A percentile compares a stretch with the other conserved stretches of the same genome.
Conservation (phyloP, 1,140 invertebrate species). For the Meloidogyne hapla region DNA sequence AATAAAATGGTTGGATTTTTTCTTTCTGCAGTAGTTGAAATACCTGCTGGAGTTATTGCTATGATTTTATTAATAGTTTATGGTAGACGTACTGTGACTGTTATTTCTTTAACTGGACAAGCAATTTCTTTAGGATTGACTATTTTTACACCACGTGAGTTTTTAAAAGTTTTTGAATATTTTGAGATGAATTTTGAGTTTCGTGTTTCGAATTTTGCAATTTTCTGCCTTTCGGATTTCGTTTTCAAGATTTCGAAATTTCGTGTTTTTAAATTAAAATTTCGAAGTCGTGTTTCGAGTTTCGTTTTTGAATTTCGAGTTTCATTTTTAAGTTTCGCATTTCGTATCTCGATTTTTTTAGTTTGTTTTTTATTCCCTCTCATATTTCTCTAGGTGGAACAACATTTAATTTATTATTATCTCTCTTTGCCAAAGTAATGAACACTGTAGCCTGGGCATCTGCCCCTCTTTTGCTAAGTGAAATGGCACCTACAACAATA, state of each 20-base stretch:
- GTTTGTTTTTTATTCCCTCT: not conserved
- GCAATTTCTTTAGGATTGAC: conserved; percentile 41
- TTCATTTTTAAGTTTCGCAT: too few species aligned
- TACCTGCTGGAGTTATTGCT: conserved; percentile 40
- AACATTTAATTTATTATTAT: conserved; percentile 37
- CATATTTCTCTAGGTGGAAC: conserved; percentile 34
- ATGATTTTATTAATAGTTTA: conserved; percentile 38
- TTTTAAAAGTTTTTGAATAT: not conserved
- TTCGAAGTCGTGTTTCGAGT: too few species aligned
- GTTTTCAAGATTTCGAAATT: too few species aligned
- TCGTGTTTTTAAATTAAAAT: too few species aligned
- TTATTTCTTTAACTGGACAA: conserved; percentile 43
- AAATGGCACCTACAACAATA: conserved; percentile 51
- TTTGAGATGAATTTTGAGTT: not conserved
- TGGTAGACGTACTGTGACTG: conserved; percentile 41
- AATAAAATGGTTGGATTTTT: conserved; percentile 48
- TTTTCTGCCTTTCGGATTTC: too few species aligned
- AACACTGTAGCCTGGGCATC: conserved; percentile 48
- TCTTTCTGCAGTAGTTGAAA: conserved; percentile 45
- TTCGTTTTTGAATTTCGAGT: too few species aligned
- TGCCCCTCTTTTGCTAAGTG: conserved; percentile 42
- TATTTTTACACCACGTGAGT: conserved; percentile 43
- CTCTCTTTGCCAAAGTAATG: conserved; percentile 51
- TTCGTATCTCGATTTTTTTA: not conserved
- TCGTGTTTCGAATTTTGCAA: too few species aligned